A percentile compares a stretch with the other conserved stretches of the same genome.
These are phyloP conservation scores for Natrix natrix DNA, from an alignment of 2,797 vertebrate genomes.

Conservation along the genomic window DNA sequence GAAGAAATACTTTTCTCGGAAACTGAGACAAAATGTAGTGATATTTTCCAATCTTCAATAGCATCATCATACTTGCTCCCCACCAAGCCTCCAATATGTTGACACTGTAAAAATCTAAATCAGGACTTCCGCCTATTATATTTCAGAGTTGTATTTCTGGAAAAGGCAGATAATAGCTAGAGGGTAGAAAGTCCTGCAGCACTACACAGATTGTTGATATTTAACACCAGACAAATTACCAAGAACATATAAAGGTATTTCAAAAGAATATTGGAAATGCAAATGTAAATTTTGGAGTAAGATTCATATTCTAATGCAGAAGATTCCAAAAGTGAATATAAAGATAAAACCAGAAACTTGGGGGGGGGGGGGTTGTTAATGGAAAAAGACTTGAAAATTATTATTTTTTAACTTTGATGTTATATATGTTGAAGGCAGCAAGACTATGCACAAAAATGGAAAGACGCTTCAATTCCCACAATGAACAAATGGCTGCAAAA, in stretches of 20 bases:
- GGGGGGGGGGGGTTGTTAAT: not conserved
- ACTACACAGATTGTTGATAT: conserved; percentile 70
- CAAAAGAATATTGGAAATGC: too few species aligned
- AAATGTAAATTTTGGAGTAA: not conserved
- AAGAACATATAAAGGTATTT: too few species aligned
- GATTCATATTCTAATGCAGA: not conserved
- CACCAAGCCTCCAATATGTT: conserved; percentile 72
- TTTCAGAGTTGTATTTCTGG: conserved; percentile 84
- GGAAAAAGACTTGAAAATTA: not conserved
- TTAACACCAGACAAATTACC: too few species aligned
- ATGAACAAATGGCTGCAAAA: too few species aligned
- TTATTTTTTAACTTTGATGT: too few species aligned
- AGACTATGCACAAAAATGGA: too few species aligned
- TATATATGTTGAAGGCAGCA: too few species aligned
- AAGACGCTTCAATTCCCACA: too few species aligned
- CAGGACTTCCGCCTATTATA: conserved; percentile 98
- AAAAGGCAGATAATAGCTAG: conserved; percentile 79
- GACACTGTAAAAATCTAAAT: conserved; percentile 90
- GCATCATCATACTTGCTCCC: conserved; percentile 76
- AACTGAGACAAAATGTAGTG: conserved; percentile 47
- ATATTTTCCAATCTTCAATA: conserved; percentile 70
- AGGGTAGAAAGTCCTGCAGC: conserved; percentile 90
- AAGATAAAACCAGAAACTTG: not conserved
- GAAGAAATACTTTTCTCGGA: conserved; percentile 18
- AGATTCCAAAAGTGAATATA: not conserved